Conservation (phyloP, 2,888 invertebrate genomes). For the Agrypnus murinus region DNA sequence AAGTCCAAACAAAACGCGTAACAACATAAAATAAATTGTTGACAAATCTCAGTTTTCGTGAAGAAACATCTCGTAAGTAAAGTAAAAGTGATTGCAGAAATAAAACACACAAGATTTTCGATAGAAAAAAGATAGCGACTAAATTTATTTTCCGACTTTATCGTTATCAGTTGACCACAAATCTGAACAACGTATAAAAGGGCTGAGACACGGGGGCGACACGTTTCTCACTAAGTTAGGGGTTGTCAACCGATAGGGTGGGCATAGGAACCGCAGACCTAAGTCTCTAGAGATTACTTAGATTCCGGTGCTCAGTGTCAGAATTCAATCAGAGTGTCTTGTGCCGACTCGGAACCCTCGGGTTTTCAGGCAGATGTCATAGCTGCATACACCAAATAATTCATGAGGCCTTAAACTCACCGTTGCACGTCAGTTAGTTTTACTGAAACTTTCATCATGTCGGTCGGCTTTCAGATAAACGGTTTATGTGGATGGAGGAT, state of each 20-base stretch:
- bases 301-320: conserved; percentile 64
- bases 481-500: conserved; percentile 38
- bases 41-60: too few relatives aligned
- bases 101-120: conserved; percentile 21
- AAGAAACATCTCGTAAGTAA: too few relatives aligned
- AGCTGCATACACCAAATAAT: conserved; percentile 48
- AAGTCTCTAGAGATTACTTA: conserved; percentile 63
- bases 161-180: conserved; percentile 42
- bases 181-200: conserved; percentile 32
- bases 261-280: conserved; percentile 51
- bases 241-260: conserved; percentile 35
- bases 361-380: conserved; percentile 48
- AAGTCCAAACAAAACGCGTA: too few relatives aligned
- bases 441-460: conserved; percentile 36
- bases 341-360: conserved; percentile 37
- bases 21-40: too few relatives aligned
- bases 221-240: conserved; percentile 46
- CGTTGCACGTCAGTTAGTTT: conserved; percentile 40
- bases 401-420: conserved; percentile 47
- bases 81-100: conserved; percentile 13
- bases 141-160: conserved; percentile 39
- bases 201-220: conserved; percentile 37
- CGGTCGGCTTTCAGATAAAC: conserved; percentile 35
- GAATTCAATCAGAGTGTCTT: conserved; percentile 62
- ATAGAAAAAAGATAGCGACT: conserved; percentile 1